Base-by-base conservation (phyloP, 35 echinoderm and acorn worm species). In the Acanthaster planci region DNA sequence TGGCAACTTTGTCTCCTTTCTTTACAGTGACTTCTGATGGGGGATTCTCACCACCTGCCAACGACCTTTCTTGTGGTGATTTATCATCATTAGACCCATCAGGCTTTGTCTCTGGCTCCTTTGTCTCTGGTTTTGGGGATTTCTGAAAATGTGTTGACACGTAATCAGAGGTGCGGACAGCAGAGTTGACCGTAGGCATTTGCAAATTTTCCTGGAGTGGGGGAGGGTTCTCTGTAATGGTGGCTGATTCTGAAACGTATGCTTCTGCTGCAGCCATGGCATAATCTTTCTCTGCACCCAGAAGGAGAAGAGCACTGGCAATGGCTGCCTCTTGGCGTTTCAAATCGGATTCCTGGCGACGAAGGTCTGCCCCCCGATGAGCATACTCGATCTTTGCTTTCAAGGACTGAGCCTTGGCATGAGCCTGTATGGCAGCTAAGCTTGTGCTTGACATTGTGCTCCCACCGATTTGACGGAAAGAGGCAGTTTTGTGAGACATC, bases 211-310 rank as follows among this genome's bases (percentile, higher is more conserved):
- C 21, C 44, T 44, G 21, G 17, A 80, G 17, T 7, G 17, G 15
- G 21, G 15, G 39, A 15, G 26, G 17, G 21, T 22, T 7, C 44
- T 77, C 58, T 55, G 38, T 60, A 40, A 39, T 59, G 7, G 56
- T 56, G 40, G 86, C 86, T 35, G 84, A 60, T 34, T 81, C 86
- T 27, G 79, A 35, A 10, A 87, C 16, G 5, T 79, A 68, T 15
- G 85, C 85, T 79, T 87, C 85, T 55, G 36, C 85, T 60, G 77
- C 40, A 79, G 85, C 76, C 85, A 87, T 87, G 32, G 85, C 52
- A 36, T 80, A 87, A 15, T 87, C 85, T 38, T 57, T 87, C 23
- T 87, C 52, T 44, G 85, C 85, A 22, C 76, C 52, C 4, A 87
- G 85, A 78, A 87, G 19, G 0, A 87, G 85, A 51, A 87, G 40